A percentile compares a stretch with the other conserved stretches of the same genome.
Evolutionary conservation across 2,113 vertebrate species (phyloP).

Genomic region (Oceanodroma tethys): DNA sequence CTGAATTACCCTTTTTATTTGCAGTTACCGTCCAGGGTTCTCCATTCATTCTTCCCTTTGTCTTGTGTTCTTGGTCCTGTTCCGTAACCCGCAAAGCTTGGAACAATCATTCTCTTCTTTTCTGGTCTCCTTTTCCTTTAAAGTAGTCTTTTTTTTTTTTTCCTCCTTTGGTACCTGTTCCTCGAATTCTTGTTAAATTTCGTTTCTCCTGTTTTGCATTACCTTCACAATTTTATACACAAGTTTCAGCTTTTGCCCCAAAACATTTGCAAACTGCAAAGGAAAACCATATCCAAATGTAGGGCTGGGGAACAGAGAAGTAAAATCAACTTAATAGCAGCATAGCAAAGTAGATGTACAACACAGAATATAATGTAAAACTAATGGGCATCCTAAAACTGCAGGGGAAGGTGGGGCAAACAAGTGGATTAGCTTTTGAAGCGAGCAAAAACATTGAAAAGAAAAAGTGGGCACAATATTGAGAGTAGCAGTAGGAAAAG

Average conservation of each 20-base stretch:
- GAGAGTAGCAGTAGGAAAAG: background rate
- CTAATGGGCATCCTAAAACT: background rate
- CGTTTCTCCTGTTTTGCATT: background rate
- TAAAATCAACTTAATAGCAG: background rate
- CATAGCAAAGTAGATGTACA: background rate
- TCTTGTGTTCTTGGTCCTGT: background rate
- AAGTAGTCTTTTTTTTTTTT: background rate
- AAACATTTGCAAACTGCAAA: background rate
- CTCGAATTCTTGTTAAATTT: background rate
- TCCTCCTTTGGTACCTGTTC: background rate
- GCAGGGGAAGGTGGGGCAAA: background rate
- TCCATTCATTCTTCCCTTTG: background rate
- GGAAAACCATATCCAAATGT: background rate
- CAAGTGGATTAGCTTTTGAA: background rate
- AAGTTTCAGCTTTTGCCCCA: background rate
- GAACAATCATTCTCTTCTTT: background rate
- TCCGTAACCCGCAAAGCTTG: background rate
- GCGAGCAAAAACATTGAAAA: background rate
- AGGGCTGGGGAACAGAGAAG: background rate
- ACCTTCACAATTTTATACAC: background rate
- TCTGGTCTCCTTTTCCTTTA: background rate
- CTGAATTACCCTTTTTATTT: background rate
- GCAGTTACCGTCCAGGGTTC: background rate
- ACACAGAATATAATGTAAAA: background rate
- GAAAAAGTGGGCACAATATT: background rate